Conservation (phyloP, 2,113 vertebrate species). For the Anoura caudifer region DNA sequence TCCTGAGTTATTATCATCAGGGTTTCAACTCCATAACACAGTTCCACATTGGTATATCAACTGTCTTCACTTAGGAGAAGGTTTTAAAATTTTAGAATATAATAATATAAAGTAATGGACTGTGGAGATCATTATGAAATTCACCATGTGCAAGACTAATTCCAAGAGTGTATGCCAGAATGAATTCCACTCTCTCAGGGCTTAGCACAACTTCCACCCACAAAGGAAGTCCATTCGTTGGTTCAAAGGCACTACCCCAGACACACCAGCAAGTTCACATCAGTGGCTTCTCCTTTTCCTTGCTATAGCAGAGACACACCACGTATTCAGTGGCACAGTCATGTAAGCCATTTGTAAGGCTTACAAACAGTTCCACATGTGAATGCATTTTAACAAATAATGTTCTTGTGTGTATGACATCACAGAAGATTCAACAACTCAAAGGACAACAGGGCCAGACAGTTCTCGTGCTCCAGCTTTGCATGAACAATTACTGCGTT, state of each 20-base stretch:
- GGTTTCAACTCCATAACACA: not conserved
- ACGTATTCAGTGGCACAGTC: not conserved
- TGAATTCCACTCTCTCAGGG: not conserved
- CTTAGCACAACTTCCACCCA: not conserved
- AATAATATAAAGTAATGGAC: not conserved
- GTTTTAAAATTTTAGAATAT: not conserved
- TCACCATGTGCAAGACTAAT: not conserved
- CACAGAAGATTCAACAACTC: not conserved
- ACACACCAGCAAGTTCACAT: not conserved
- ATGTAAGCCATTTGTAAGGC: not conserved
- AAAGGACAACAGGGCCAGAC: not conserved
- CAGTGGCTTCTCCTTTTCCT: not conserved
- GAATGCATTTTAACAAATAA: not conserved
- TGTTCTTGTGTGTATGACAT: not conserved
- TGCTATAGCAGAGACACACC: not conserved
- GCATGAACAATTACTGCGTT: constrained; percentile 51
- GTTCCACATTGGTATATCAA: not conserved
- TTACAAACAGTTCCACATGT: not conserved
- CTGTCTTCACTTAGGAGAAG: not conserved
- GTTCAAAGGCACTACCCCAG: not conserved
- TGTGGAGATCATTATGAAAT: not conserved
- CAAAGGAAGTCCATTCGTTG: not conserved
- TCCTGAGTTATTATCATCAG: not conserved
- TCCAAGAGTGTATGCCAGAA: not conserved
- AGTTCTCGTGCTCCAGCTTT: not conserved